Conservation (phyloP, 2,888 invertebrate genomes). For the Euzophera pinguis region DNA sequence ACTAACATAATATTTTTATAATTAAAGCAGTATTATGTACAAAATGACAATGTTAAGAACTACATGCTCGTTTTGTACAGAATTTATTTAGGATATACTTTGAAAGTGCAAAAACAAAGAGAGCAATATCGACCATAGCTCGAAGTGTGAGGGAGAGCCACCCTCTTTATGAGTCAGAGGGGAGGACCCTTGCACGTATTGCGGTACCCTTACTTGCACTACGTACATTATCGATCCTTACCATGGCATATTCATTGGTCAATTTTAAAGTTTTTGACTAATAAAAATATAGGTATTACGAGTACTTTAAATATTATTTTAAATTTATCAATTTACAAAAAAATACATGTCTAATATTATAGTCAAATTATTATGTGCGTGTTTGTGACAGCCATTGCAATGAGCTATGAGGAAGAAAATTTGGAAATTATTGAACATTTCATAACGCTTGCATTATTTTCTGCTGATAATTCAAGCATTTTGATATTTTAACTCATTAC, state of each 20-base stretch:
- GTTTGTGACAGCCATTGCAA: too few species aligned
- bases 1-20: too few species aligned
- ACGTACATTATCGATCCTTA: slow-evolving; percentile 50
- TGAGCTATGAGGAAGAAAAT: too few species aligned
- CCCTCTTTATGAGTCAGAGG: slow-evolving; percentile 79
- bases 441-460: too few species aligned
- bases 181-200: slow-evolving; percentile 73
- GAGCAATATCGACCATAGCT: slow-evolving; percentile 76
- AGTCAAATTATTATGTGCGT: too few species aligned
- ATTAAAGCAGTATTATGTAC: too few species aligned
- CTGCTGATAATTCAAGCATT: too few species aligned
- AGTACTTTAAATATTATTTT: neutral
- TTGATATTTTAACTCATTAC: too few species aligned
- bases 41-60: too few species aligned
- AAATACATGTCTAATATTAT: too few species aligned
- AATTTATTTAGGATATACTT: slow-evolving; percentile 26
- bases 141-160: slow-evolving; percentile 71
- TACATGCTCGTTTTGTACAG: neutral
- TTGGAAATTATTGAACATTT: too few species aligned
- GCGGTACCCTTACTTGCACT: slow-evolving; percentile 65
- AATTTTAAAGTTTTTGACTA: neutral
- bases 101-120: slow-evolving; percentile 73
- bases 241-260: neutral
- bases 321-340: too few species aligned
- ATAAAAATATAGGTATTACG: neutral